These are phyloP conservation scores for Anarsia innoxiella DNA, from an alignment of 2,888 invertebrate genomes.

Conservation along the genomic window DNA sequence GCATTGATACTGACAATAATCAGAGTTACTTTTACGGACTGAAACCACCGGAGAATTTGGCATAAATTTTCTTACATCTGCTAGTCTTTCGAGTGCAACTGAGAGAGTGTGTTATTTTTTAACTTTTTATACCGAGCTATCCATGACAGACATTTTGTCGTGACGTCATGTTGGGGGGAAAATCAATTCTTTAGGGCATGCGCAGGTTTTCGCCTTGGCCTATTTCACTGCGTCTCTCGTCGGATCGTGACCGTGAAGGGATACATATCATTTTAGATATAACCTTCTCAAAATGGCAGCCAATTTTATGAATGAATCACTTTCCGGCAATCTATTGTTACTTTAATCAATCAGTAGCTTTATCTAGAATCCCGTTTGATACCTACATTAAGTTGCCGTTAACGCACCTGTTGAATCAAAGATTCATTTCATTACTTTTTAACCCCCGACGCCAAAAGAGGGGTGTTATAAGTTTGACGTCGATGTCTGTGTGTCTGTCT, in stretches of 20 bases:
- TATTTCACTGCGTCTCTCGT: slow-evolving; percentile 38
- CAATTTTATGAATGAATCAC: slow-evolving; percentile 60
- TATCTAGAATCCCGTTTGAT: too few species aligned
- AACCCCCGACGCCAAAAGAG: too few species aligned
- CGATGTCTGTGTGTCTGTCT: too few species aligned
- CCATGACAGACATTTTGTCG: slow-evolving; percentile 47
- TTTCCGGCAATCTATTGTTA: slow-evolving; percentile 56
- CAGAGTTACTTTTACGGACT: slow-evolving; percentile 16
- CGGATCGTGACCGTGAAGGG: slow-evolving; percentile 42
- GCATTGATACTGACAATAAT: slow-evolving; percentile 28
- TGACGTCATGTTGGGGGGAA: slow-evolving; percentile 58
- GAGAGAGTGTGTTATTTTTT: slow-evolving; percentile 41
- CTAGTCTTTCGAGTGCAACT: slow-evolving; percentile 34
- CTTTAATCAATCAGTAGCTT: too few species aligned
- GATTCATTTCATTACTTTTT: too few species aligned
- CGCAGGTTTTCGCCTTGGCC: slow-evolving; percentile 61
- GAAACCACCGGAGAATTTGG: slow-evolving; percentile 33
- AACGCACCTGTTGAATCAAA: too few species aligned
- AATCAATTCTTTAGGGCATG: slow-evolving; percentile 63
- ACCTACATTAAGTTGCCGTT: too few species aligned
- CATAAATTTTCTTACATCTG: slow-evolving; percentile 38
- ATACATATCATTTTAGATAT: slow-evolving; percentile 39
- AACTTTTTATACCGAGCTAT: slow-evolving; percentile 53
- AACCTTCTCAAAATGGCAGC: slow-evolving; percentile 45
- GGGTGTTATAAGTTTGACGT: too few species aligned